Percentiles rank a stretch among this genome's conserved stretches.
These are phyloP conservation scores for Tetrapedia diversipes DNA, from an alignment of 2,888 invertebrate genomes.

Conservation along the genomic window DNA sequence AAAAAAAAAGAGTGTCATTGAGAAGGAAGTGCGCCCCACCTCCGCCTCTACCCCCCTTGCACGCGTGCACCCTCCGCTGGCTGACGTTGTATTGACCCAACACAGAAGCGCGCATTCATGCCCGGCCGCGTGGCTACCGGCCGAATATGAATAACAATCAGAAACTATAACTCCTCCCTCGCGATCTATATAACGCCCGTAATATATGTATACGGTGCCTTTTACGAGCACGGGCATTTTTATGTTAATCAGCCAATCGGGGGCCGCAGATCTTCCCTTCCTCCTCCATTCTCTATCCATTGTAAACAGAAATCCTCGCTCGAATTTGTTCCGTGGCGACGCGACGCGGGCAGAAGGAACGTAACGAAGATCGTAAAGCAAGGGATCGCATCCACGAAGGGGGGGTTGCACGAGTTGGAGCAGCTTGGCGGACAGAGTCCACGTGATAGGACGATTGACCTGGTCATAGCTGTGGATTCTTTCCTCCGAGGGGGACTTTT, in stretches of 20 bases:
- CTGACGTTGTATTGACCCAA: conserved; percentile 71
- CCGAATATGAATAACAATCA: conserved; percentile 79
- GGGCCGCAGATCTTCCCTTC: conserved; percentile 21
- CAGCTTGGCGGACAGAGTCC: conserved; percentile 55
- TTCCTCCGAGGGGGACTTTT: conserved; percentile 15
- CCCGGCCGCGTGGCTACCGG: conserved; percentile 53
- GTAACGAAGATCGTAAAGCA: conserved; percentile 58
- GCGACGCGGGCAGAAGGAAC: conserved; percentile 59
- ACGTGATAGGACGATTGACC: conserved; percentile 58
- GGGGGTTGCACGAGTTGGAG: conserved; percentile 57
- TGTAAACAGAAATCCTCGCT: conserved; percentile 72
- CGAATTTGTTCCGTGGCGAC: conserved; percentile 73
- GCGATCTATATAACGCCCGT: conserved; percentile 59
- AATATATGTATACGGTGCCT: conserved; percentile 67
- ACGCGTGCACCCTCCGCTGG: conserved; percentile 50
- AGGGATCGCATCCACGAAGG: conserved; percentile 63
- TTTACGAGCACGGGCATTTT: conserved; percentile 78
- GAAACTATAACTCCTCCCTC: conserved; percentile 74
- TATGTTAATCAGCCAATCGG: conserved; percentile 77
- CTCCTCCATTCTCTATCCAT: conserved; percentile 24
- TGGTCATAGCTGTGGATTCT: background rate
- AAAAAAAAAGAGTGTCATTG: conserved; percentile 53
- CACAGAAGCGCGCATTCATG: conserved; percentile 57
- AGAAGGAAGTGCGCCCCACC: conserved; percentile 51
- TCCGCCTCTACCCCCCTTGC: conserved; percentile 34